phyloP scores from a whole-genome alignment of 2,797 vertebrate genomes.

The Peromyscus attwateri region DNA sequence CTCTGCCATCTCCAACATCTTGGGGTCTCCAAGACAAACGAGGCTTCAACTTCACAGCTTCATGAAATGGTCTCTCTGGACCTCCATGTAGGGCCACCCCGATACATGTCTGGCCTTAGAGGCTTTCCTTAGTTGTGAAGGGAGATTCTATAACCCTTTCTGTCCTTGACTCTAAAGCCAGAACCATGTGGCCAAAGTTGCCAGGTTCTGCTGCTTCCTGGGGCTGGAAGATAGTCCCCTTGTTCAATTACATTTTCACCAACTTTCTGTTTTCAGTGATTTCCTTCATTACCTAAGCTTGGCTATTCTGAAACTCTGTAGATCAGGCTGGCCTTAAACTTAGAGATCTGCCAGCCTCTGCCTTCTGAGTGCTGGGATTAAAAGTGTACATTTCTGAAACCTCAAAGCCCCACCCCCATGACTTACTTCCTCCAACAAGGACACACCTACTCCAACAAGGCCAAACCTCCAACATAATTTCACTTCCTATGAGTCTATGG shows the following conservation, averaged over 20 bases:
- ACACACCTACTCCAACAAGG: not conserved
- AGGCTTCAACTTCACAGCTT: not conserved
- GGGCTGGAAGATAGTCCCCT: not conserved
- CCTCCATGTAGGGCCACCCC: not conserved
- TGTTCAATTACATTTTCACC: not conserved
- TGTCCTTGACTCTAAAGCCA: not conserved
- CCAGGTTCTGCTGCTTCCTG: not conserved
- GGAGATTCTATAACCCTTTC: not conserved
- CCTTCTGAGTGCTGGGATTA: not conserved
- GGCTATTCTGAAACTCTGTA: not conserved
- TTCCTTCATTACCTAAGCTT: not conserved
- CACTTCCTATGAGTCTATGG: not conserved
- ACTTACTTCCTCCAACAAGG: not conserved
- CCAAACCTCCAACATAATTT: not conserved
- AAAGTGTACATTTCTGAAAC: not conserved
- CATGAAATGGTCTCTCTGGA: not conserved
- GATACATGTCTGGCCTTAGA: not conserved
- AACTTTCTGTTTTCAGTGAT: not conserved
- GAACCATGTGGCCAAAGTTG: not conserved
- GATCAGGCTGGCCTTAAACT: not conserved
- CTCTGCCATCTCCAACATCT: not conserved
- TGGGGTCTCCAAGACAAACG: not conserved
- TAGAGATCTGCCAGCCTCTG: not conserved
- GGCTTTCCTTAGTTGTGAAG: not conserved
- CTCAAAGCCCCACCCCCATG: not conserved